Percentiles rank a stretch among this genome's conserved stretches.
phyloP scores from a whole-genome alignment of 92 coral and sea anemone species.

The Zoanthus sociatus region DNA sequence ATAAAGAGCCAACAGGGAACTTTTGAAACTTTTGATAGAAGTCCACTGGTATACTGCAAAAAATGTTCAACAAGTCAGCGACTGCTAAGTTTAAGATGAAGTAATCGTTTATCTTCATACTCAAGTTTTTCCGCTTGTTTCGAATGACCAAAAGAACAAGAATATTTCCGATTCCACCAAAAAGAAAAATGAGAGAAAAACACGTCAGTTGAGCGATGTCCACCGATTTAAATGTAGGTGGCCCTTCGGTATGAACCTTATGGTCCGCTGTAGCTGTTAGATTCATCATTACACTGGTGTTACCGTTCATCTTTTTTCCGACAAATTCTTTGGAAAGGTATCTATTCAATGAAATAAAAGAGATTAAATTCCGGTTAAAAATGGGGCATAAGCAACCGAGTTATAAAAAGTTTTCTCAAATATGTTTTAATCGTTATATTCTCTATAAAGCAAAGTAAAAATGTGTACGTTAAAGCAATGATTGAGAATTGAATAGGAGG shows the following conservation, averaged over 20 bases:
- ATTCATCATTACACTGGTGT: background rate
- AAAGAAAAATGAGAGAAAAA: slow-evolving; percentile 63
- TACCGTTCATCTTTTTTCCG: background rate
- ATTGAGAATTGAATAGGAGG: too few relatives aligned
- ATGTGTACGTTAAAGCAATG: too few relatives aligned
- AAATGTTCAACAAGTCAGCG: slow-evolving; percentile 66
- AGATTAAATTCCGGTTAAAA: background rate
- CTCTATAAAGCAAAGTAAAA: too few relatives aligned
- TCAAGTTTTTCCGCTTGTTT: slow-evolving; percentile 65
- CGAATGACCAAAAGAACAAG: slow-evolving; percentile 73
- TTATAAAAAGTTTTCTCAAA: too few relatives aligned
- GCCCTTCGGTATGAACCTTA: background rate
- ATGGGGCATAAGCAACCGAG: background rate
- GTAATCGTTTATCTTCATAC: slow-evolving; percentile 72
- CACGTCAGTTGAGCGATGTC: slow-evolving; percentile 66
- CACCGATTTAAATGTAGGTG: slow-evolving; percentile 18
- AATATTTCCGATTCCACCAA: slow-evolving; percentile 77
- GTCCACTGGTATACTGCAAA: slow-evolving; percentile 76
- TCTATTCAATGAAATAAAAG: background rate
- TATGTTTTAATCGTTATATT: too few relatives aligned
- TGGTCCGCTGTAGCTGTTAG: background rate
- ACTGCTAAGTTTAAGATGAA: slow-evolving; percentile 79
- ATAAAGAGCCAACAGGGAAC: slow-evolving; percentile 62
- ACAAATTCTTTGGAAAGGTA: background rate
- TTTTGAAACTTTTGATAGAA: slow-evolving; percentile 64